Conservation (phyloP, 2,797 vertebrate genomes). For the Neomorphus geoffroyi region DNA sequence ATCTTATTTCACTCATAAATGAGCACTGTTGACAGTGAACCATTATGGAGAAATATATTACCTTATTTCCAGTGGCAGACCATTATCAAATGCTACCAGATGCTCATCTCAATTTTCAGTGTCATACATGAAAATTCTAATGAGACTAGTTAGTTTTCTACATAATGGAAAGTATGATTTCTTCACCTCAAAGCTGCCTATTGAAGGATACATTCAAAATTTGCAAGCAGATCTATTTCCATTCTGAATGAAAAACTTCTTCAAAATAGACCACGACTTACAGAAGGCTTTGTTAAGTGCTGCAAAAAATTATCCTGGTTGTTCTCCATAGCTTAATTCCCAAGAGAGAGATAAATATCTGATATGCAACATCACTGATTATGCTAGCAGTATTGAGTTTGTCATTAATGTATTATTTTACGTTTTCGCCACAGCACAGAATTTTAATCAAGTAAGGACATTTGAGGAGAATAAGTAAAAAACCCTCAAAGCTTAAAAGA, state of each 20-base stretch:
- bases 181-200: background rate
- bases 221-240: background rate
- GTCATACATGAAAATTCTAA: constrained; percentile 30
- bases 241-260: background rate
- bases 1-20: constrained; percentile 50
- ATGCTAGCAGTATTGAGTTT: background rate
- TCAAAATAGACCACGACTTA: background rate
- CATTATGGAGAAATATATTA: constrained; percentile 41
- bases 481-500: background rate
- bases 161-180: background rate
- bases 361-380: background rate
- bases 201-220: background rate
- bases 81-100: constrained; percentile 64
- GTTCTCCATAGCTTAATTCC: background rate
- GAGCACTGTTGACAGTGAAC: constrained; percentile 11
- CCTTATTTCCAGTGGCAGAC: constrained; percentile 36
- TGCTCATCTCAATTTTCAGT: constrained; percentile 44
- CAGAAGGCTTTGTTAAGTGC: background rate
- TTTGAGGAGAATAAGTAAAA: background rate
- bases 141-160: background rate
- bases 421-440: background rate
- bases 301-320: background rate
- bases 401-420: background rate
- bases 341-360: background rate
- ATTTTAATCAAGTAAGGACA: background rate